Evolutionary conservation across 2,113 vertebrate species (phyloP).

Genomic region (Microcebus ravelobensis): DNA sequence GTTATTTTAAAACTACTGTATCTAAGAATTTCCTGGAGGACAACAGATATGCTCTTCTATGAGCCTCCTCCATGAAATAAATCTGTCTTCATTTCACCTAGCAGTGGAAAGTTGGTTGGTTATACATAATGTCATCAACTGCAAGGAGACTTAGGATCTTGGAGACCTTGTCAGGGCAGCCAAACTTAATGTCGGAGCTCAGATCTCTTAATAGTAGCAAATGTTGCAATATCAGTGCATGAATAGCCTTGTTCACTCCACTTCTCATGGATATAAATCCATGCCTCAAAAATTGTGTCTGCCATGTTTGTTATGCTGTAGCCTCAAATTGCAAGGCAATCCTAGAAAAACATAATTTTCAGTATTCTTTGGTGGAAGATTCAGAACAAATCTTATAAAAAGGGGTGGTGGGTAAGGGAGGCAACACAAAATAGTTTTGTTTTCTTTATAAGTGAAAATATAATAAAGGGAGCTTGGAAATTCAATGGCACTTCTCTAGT

Average conservation of each 20-base stretch:
- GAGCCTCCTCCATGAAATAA: slow-evolving; percentile 43
- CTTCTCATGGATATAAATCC: not conserved
- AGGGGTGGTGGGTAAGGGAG: not conserved
- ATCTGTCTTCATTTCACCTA: slow-evolving; percentile 23
- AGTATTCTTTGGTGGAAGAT: slow-evolving; percentile 40
- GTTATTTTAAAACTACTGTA: slow-evolving; percentile 38
- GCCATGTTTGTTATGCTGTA: not conserved
- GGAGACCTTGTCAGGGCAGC: slow-evolving; percentile 9
- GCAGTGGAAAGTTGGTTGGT: not conserved
- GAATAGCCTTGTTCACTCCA: not conserved
- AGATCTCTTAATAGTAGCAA: slow-evolving; percentile 27
- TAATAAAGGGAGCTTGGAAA: not conserved
- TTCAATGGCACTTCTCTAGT: not conserved
- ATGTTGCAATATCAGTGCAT: not conserved
- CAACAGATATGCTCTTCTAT: not conserved
- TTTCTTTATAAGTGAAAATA: not conserved
- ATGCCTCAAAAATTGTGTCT: not conserved
- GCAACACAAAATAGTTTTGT: not conserved
- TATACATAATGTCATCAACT: not conserved
- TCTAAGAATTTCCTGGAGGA: slow-evolving; percentile 52
- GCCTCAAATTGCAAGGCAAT: slow-evolving; percentile 46
- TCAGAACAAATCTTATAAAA: not conserved
- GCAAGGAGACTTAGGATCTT: not conserved
- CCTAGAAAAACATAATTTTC: not conserved
- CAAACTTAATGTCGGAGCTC: slow-evolving; percentile 2